Base-by-base conservation (phyloP, 1,140 invertebrate species). In the Physella acuta region DNA sequence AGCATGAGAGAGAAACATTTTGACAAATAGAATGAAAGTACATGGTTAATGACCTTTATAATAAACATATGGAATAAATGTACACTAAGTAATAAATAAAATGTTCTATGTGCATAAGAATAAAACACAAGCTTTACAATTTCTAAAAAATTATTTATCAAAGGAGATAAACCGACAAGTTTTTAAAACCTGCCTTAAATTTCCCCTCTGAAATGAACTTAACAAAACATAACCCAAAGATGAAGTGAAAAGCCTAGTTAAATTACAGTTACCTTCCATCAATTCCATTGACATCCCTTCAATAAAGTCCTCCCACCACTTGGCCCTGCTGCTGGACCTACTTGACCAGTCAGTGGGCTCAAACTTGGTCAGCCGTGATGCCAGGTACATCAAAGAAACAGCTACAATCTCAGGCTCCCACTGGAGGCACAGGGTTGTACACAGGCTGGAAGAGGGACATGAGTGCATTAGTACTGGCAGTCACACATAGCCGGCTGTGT, bases 401-500 rank as follows among this genome's bases (percentile, higher is more conserved):
- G 95, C 95, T 74, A 98, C 96, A 55, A 99, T 95, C 86, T 99
- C 97, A 16, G 97, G 96, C 84, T 99, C 97, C 96, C 97, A 99
- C 86, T 99, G 95, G 2, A 99, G 87, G 75, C 93, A 95, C 26
- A 99, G 87, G 4, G 95, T 98, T 17, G 97, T 99, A 81, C 94
- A 98, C 60, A 98, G 88, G 85, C 94, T 95, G 24, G 24, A 24
- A 17, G 11, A 61, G n/a, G 36, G 36, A 58, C 28, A 56, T 5
- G 56, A 20, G 5, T 44, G 39, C 39, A 44, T 44, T 11, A 44
- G 8, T 44, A 44, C 39, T 11, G 20, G 20, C 20, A 44, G 8
- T 11, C 20, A 44, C 8, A 44, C 39, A 44, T 44, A 11, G 8
- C 39, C 20, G 8, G 20, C 8, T 8, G 39, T 44, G 39, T 20